Base-by-base conservation (phyloP, 2,888 invertebrate genomes). In the Acanthacorydalis orientalis region DNA sequence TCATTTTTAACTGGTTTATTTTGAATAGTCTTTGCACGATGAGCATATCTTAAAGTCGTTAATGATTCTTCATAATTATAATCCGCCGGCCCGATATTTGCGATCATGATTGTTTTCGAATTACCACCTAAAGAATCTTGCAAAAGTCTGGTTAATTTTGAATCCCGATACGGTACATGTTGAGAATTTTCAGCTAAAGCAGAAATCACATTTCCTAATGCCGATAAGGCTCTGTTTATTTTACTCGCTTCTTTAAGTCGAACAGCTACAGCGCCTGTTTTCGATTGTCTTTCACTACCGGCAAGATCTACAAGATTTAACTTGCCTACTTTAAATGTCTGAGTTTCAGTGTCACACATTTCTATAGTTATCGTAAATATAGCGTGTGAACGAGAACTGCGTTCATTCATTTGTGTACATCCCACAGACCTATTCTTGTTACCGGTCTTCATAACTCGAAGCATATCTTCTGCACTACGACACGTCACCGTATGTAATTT, bases 51-150 rank as follows among this genome's bases (percentile, higher is more conserved):
- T 52, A 97, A 70, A n/a, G 97, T 97, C 33, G 92, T 92, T 56
- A 96, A 70, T 2, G 93, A 92, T 69, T 97, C 98, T 59, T 98
- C 98, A 68, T 90, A 96, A 70, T 98, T 98, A 68, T 90, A 93
- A 55, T 84, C 84, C 15, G 97, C 96, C 31, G 98, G 98, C 0
- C 97, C 97, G 59, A 99, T 86, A 65, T 96, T 97, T 9, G 98
- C 98, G 47, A 99, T 90, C 97, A 98, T 98, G 48, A 98, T 90
- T 1, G 98, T 98, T 68, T 93, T 93, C 41, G 97, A 92, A 72
- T 97, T 97, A 9, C 98, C 98, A 48, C 98, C 98, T 42, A 99
- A 72, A 0, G 96, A 97, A 70, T 98, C 97, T 72, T 97, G 96
- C 50, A 98, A 72, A 48, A 98, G 73, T 46, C 97, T 76, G 8